A percentile compares a stretch with the other conserved stretches of the same genome.
These are phyloP conservation scores for Oscheius sp. DNA, from an alignment of 2,888 invertebrate species.

Conservation along the genomic window DNA sequence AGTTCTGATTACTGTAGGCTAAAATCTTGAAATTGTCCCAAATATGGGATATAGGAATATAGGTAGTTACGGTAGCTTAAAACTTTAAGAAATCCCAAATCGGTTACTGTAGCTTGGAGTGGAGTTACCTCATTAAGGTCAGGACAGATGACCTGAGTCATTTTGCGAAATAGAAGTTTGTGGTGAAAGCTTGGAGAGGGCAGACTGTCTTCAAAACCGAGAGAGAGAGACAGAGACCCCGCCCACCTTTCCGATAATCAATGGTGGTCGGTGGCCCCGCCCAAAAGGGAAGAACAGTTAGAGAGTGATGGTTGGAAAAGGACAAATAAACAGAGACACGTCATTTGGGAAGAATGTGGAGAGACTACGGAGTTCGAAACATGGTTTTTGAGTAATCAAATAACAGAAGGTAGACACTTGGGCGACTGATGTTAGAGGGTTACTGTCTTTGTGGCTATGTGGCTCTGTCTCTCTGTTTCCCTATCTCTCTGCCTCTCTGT, in stretches of 20 bases:
- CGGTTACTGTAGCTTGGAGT: not conserved
- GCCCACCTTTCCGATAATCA: not conserved
- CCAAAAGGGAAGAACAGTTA: not conserved
- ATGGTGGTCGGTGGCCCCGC: conserved; percentile 24
- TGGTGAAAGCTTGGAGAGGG: not conserved
- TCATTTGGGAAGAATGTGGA: too few relatives aligned
- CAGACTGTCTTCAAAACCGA: not conserved
- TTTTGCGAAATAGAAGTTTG: not conserved
- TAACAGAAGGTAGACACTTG: too few relatives aligned
- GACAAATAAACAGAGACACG: too few relatives aligned
- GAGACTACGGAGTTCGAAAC: not conserved
- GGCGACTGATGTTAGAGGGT: too few relatives aligned
- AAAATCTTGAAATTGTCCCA: not conserved
- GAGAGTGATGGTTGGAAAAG: too few relatives aligned
- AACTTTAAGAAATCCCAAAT: not conserved
- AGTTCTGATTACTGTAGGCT: not conserved
- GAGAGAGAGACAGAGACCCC: not conserved
- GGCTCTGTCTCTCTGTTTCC: too few relatives aligned
- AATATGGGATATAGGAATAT: not conserved
- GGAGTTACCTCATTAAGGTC: conserved; percentile 40
- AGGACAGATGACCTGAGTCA: conserved; percentile 39
- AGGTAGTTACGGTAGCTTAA: not conserved
- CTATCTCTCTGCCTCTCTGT: too few relatives aligned
- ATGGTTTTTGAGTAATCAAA: not conserved
- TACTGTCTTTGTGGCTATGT: too few relatives aligned